phyloP scores from a whole-genome alignment of 2,888 invertebrate species.

The Linnaemya tessellans region DNA sequence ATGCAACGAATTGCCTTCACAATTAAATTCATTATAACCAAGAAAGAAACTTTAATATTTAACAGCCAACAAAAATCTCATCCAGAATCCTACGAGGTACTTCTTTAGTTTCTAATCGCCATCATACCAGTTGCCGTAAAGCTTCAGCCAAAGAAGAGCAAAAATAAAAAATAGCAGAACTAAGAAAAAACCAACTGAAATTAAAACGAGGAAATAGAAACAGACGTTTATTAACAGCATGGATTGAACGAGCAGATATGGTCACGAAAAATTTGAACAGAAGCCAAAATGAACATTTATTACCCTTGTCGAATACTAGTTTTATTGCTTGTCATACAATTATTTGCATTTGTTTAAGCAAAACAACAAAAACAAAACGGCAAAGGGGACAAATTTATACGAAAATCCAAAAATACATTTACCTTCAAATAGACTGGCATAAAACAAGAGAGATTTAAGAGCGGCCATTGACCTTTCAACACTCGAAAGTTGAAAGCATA shows the following conservation, averaged over 20 bases:
- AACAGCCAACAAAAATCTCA: neutral
- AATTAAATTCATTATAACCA: constrained; percentile 48
- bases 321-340: constrained; percentile 72
- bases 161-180: neutral
- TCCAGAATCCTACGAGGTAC: neutral
- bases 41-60: neutral
- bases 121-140: constrained; percentile 49
- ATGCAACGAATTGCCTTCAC: constrained; percentile 44
- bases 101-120: constrained; percentile 55
- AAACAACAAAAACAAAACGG: constrained; percentile 8
- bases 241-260: constrained; percentile 44
- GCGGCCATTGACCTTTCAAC: constrained; percentile 66
- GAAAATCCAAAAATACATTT: constrained; percentile 20
- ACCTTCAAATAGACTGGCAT: constrained; percentile 10
- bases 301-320: constrained; percentile 69
- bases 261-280: constrained; percentile 61
- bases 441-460: constrained; percentile 49
- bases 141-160: constrained; percentile 8
- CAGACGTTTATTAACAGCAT: constrained; percentile 55
- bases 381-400: constrained; percentile 24
- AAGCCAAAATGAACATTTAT: constrained; percentile 70
- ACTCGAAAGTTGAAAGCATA: constrained; percentile 42
- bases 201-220: constrained; percentile 38
- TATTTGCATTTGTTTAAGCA: constrained; percentile 68
- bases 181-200: constrained; percentile 7